Evolutionary conservation across 2,888 invertebrate genomes (phyloP).

Genomic region (Leucozona laternaria): DNA sequence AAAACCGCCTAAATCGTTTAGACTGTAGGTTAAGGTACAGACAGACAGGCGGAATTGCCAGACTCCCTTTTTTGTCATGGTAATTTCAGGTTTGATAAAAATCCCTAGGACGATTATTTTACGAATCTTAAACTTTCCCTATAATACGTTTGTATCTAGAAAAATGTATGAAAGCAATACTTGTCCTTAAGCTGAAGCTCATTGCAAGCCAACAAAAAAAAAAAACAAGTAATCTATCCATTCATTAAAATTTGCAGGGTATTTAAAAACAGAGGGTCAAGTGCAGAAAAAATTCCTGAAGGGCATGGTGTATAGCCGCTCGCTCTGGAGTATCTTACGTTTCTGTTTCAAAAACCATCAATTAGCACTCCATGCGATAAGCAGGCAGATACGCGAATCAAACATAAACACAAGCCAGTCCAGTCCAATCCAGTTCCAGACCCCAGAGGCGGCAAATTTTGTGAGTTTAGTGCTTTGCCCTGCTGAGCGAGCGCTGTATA

Average conservation of each 20-base stretch:
- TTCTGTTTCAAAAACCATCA: slow-evolving; percentile 65
- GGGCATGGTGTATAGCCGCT: slow-evolving; percentile 11
- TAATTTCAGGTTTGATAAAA: too few relatives aligned
- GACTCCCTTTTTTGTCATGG: too few relatives aligned
- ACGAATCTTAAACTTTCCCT: too few relatives aligned
- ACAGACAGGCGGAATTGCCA: too few relatives aligned
- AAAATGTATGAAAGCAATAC: not conserved
- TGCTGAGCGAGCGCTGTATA: not conserved
- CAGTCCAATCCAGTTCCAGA: slow-evolving; percentile 2
- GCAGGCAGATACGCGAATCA: slow-evolving; percentile 70
- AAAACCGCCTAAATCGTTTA: too few relatives aligned
- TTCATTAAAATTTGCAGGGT: slow-evolving; percentile 64
- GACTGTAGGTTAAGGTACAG: too few relatives aligned
- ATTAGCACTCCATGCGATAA: slow-evolving; percentile 73
- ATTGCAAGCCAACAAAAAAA: slow-evolving; percentile 15
- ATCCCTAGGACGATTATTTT: too few relatives aligned
- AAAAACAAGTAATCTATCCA: slow-evolving; percentile 19
- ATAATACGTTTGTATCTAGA: too few relatives aligned
- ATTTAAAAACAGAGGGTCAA: slow-evolving; percentile 5
- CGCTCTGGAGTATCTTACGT: not conserved
- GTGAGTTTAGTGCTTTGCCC: slow-evolving; percentile 56
- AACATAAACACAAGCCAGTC: slow-evolving; percentile 65
- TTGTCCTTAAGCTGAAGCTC: not conserved
- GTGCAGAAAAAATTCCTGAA: slow-evolving; percentile 6
- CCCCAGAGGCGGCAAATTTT: slow-evolving; percentile 60